These are phyloP conservation scores for Esox lucius DNA, from an alignment of 2,797 vertebrate genomes.

Conservation along the genomic window DNA sequence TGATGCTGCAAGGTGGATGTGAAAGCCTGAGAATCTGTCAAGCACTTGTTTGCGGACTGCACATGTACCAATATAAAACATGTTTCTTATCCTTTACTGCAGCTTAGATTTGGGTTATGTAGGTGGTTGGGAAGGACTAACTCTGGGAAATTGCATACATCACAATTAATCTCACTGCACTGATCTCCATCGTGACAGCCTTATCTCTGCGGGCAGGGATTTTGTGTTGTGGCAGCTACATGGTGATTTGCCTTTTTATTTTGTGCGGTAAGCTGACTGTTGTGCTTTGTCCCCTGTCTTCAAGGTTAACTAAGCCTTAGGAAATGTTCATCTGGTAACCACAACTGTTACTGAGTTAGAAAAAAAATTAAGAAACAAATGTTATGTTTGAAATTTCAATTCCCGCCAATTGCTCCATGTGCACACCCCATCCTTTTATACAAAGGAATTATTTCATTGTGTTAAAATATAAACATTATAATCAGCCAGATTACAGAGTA, in stretches of 20 bases:
- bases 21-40: not conserved
- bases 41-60: not conserved
- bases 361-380: not conserved
- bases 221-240: not conserved
- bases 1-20: not conserved
- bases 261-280: conserved; percentile 2
- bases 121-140: not conserved
- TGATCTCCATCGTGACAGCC: conserved; percentile 13
- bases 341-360: not conserved
- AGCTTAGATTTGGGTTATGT: not conserved
- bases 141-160: not conserved
- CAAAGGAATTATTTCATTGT: no score
- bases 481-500: no score
- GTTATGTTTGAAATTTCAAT: not conserved
- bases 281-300: conserved; percentile 7
- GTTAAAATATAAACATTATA: no score
- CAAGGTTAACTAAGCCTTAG: conserved; percentile 8
- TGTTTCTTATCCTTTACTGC: not conserved
- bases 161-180: not conserved
- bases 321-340: not conserved
- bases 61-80: not conserved
- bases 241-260: conserved; percentile 7
- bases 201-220: conserved; percentile 6
- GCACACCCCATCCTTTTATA: no score
- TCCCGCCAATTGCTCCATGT: not conserved